phyloP scores from a whole-genome alignment of 2,113 vertebrate species.

The Castor canadensis region DNA sequence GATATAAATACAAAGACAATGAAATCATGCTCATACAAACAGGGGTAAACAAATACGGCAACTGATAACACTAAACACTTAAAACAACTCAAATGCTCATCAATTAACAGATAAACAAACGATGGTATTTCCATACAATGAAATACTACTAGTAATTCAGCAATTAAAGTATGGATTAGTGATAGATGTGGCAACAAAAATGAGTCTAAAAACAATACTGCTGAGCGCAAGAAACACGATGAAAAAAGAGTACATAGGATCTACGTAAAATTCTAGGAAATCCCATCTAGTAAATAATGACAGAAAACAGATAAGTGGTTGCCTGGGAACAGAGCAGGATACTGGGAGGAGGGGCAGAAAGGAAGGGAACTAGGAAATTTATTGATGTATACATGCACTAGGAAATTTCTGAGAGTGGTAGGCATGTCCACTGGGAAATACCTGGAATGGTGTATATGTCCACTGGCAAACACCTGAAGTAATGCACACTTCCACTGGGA shows the following conservation, averaged over 20 bases:
- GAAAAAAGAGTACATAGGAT: background rate
- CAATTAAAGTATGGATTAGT: background rate
- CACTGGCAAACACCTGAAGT: background rate
- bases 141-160: background rate
- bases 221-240: background rate
- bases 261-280: background rate
- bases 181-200: background rate
- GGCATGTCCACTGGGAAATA: background rate
- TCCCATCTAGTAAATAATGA: background rate
- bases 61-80: background rate
- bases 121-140: background rate
- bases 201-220: background rate
- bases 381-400: background rate
- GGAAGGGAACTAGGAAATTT: background rate
- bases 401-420: background rate
- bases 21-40: conserved; percentile 3
- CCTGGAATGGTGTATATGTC: background rate
- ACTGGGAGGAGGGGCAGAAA: background rate
- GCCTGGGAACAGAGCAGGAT: background rate
- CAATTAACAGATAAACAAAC: background rate
- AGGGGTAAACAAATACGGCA: no score
- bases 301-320: background rate
- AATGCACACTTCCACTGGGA: no score
- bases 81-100: background rate
- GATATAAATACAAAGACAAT: background rate